Percentiles rank a stretch among this genome's conserved stretches.
These are phyloP conservation scores for Dryomyza anilis DNA, from an alignment of 2,888 invertebrate species.

Conservation along the genomic window DNA sequence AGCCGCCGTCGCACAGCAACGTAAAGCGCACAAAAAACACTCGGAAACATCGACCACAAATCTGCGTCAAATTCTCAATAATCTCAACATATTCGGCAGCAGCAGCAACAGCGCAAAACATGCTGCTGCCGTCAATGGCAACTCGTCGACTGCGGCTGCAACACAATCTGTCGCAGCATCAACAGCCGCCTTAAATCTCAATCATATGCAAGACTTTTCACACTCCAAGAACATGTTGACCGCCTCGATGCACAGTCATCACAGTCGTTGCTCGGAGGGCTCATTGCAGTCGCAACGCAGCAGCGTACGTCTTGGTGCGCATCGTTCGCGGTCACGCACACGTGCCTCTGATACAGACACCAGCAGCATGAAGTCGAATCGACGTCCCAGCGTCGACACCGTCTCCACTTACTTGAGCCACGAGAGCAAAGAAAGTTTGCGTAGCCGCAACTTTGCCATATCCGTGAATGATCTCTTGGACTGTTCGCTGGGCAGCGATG, in stretches of 20 bases:
- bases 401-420: slow-evolving; percentile 88
- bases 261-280: slow-evolving; percentile 59
- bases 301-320: slow-evolving; percentile 52
- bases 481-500: slow-evolving; percentile 75
- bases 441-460: slow-evolving; percentile 64
- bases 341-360: slow-evolving; percentile 62
- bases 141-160: too few species aligned
- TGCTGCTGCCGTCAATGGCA: too few species aligned
- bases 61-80: slow-evolving; percentile 78
- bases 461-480: slow-evolving; percentile 72
- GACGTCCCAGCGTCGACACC: slow-evolving; percentile 84
- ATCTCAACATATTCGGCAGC: slow-evolving; percentile 75
- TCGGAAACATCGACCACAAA: slow-evolving; percentile 64
- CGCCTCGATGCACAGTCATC: slow-evolving; percentile 58
- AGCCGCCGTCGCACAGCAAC: slow-evolving; percentile 17
- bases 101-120: too few species aligned
- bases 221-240: slow-evolving; percentile 53
- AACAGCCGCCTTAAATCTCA: slow-evolving; percentile 18
- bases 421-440: slow-evolving; percentile 75
- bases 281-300: slow-evolving; percentile 54
- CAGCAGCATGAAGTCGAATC: slow-evolving; percentile 76
- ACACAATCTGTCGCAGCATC: slow-evolving; percentile 40
- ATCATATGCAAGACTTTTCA: slow-evolving; percentile 47
- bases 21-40: slow-evolving; percentile 52
- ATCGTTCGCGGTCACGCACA: slow-evolving; percentile 59